Percentiles rank a stretch among this genome's conserved stretches.
These are phyloP conservation scores for Thymelicus lineola DNA, from an alignment of 2,888 invertebrate species.

Conservation along the genomic window DNA sequence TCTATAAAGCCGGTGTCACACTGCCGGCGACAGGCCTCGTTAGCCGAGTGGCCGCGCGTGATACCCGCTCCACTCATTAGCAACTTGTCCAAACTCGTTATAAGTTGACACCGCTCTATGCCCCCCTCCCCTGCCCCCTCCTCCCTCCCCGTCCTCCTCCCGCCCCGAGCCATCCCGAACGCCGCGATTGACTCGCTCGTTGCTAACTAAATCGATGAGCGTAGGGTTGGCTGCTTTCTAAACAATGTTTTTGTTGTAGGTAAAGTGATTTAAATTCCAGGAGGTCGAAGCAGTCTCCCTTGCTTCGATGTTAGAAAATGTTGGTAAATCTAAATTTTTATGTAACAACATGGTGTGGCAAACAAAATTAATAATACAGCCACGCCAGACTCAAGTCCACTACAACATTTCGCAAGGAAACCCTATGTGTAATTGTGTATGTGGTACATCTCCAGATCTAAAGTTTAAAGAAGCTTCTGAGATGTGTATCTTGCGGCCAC, in stretches of 20 bases:
- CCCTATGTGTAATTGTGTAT: too few species aligned
- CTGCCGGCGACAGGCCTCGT: constrained; percentile 30
- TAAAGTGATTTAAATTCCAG: neutral
- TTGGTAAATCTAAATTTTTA: too few species aligned
- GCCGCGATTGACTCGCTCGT: constrained; percentile 60
- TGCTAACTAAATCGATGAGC: constrained; percentile 44
- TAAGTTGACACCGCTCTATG: constrained; percentile 59
- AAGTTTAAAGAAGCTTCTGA: too few species aligned
- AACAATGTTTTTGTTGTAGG: neutral
- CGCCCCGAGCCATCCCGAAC: constrained; percentile 21
- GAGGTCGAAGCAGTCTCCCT: too few species aligned
- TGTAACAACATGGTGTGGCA: too few species aligned
- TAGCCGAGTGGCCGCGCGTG: constrained; percentile 43
- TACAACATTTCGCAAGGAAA: too few species aligned
- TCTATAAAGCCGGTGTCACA: constrained; percentile 36
- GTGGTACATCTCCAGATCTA: too few species aligned
- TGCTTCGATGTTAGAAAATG: too few species aligned
- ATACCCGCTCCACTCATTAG: constrained; percentile 67
- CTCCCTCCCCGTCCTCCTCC: constrained; percentile 38
- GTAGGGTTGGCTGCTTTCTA: constrained; percentile 40
- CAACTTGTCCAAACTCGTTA: constrained; percentile 80
- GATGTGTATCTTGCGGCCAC: too few species aligned
- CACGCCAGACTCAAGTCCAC: too few species aligned
- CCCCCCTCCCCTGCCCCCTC: constrained; percentile 41
- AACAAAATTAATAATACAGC: too few species aligned